These are phyloP conservation scores for Corythoichthys haematopterus DNA, from an alignment of 2,113 vertebrate genomes.

Conservation along the genomic window DNA sequence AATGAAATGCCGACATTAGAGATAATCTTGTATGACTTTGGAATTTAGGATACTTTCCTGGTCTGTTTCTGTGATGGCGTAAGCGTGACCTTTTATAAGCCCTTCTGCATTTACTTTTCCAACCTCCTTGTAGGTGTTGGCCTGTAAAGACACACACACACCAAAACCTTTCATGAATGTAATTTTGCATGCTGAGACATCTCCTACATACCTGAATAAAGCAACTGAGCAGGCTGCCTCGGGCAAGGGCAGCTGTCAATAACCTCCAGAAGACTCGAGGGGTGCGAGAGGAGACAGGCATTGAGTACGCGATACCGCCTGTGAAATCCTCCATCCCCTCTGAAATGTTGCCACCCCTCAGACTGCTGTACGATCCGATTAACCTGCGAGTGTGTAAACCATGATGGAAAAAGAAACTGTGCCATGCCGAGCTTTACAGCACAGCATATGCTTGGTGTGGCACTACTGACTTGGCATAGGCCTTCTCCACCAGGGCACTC, in stretches of 20 bases:
- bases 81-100: conserved; percentile 74
- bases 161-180: not conserved
- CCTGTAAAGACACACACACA: conserved; percentile 46
- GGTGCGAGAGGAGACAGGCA: conserved; percentile 51
- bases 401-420: conserved; percentile 20
- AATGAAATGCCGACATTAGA: not conserved
- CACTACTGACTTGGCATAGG: conserved; percentile 69
- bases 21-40: not conserved
- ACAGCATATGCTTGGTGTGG: conserved; percentile 62
- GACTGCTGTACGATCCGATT: conserved; percentile 70
- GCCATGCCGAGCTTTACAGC: conserved; percentile 50
- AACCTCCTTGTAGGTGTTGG: conserved; percentile 54
- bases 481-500: conserved; percentile 66
- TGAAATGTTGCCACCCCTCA: conserved; percentile 76
- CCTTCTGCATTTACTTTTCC: conserved; percentile 65
- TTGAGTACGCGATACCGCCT: conserved; percentile 72
- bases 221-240: conserved; percentile 72
- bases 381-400: conserved; percentile 53
- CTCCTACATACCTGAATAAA: conserved; percentile 68
- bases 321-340: conserved; percentile 82
- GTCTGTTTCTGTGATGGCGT: conserved; percentile 71
- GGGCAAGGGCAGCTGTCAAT: conserved; percentile 58
- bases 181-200: not conserved
- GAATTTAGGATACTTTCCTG: conserved; percentile 49
- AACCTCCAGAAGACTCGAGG: conserved; percentile 69